Base-by-base conservation (phyloP, 2,797 vertebrate genomes). In the Masticophis lateralis region DNA sequence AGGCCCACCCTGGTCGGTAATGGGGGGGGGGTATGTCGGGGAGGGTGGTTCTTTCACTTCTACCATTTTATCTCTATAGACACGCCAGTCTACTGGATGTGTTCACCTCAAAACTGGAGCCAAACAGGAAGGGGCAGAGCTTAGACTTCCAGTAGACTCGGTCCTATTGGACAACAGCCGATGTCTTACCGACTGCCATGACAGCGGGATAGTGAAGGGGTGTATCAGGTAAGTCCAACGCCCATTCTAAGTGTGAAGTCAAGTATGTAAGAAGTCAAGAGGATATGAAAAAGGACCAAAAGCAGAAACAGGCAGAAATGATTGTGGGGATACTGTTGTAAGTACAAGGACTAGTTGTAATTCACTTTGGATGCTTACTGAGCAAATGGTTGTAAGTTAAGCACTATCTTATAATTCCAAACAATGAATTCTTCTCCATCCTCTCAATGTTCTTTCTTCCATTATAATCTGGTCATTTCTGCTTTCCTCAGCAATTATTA, bases 401-500 rank as follows among this genome's bases (percentile, higher is more conserved):
- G 32, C 20, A 79, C 37, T 43, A 11, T 2, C 37, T 22, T 74
- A 28, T 37, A 8, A 37, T 74, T 74, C 69, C 20, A 83, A 25
- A 47, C 20, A 83, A 47, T 47, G 20, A 47, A 25, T 83, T 25
- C 20, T 83, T 25, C 20, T 83, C 43, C 74, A 83, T 47, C 20
- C 74, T 47, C 74, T 47, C 0, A 1, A 12, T 2, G 74, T 25
- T 25, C 74, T 83, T 83, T 96, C 95, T 94, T 96, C 96, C 96
- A 94, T 96, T 96, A 95, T 93, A 94, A 94, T 95, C 94, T 95
- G 37, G 37, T 47, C 0, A 10, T 37, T 47, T 83, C 20, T 47
- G 74, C 74, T 83, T 83, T 83, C 74, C 74, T 83, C 74, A 47
- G 95, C 20, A 87, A 51, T 92, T 95, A 60, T 91, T 43, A 95